Evolutionary conservation across 2,797 vertebrate species (phyloP).

Genomic region (Pipistrellus kuhlii): DNA sequence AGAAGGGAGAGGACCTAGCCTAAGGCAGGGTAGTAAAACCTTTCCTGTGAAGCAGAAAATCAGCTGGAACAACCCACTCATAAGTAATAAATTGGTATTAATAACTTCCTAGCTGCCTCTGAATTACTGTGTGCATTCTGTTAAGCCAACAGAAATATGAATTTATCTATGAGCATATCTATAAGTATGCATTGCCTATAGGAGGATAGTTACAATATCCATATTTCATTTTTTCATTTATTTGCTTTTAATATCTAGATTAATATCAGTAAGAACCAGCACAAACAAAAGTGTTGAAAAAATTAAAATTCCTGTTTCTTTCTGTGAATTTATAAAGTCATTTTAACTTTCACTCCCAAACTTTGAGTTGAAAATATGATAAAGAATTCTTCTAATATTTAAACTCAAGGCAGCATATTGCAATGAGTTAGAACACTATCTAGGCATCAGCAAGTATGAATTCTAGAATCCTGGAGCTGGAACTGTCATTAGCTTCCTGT

Average conservation of each 20-base stretch:
- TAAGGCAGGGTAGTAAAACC: constrained; percentile 70
- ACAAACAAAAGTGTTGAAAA: neutral
- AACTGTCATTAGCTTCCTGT: neutral
- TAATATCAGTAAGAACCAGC: neutral
- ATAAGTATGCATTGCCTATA: neutral
- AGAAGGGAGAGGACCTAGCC: constrained; percentile 67
- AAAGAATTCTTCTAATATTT: neutral
- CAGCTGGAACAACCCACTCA: constrained; percentile 67
- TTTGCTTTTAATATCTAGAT: neutral
- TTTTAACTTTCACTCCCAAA: neutral
- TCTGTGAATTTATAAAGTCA: neutral
- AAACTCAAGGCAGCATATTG: neutral
- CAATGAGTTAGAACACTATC: neutral
- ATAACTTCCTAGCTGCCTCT: constrained; percentile 56
- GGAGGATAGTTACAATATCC: neutral
- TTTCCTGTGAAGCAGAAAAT: constrained; percentile 78
- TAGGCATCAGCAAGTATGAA: neutral
- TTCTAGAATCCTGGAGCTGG: neutral
- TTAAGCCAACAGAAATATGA: neutral
- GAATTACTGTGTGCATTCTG: constrained; percentile 43
- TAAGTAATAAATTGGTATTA: constrained; percentile 65
- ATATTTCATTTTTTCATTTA: constrained; percentile 10
- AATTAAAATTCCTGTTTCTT: constrained; percentile 1
- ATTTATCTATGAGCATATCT: neutral
- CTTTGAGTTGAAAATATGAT: neutral